These are phyloP conservation scores for Hydrotaea cyrtoneurina DNA, from an alignment of 2,888 invertebrate genomes.

Conservation along the genomic window DNA sequence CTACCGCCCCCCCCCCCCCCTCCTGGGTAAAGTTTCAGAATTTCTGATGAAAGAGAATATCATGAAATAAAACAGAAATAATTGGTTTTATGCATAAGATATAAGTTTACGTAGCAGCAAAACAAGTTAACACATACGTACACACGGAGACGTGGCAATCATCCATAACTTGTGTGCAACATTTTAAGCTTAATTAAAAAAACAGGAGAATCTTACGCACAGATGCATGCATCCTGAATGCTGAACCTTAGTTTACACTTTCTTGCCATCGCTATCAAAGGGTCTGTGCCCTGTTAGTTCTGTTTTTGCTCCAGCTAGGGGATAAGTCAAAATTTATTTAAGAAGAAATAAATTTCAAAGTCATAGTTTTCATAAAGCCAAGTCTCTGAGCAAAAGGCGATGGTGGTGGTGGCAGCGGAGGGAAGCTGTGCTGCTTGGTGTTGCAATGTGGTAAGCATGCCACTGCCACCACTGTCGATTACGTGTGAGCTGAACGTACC, in stretches of 20 bases:
- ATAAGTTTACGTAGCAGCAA: slow-evolving; percentile 7
- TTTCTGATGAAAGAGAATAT: not conserved
- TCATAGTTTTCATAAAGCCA: not conserved
- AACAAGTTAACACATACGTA: not conserved
- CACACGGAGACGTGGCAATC: not conserved
- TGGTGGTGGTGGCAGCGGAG: not conserved
- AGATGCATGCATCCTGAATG: not conserved
- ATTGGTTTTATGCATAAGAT: slow-evolving; percentile 57
- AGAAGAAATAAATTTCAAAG: slow-evolving; percentile 30
- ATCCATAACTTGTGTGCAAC: slow-evolving; percentile 36
- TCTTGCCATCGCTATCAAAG: not conserved
- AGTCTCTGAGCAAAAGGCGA: not conserved
- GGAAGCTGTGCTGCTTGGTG: not conserved
- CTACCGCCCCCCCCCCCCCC: not conserved
- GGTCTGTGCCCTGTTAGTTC: not conserved
- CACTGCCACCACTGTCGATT: not conserved
- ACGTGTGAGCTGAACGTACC: not conserved
- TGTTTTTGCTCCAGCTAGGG: not conserved
- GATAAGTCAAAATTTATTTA: slow-evolving; percentile 23
- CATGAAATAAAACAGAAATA: slow-evolving; percentile 32
- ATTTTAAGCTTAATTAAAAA: slow-evolving; percentile 58
- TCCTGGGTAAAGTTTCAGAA: too few species aligned
- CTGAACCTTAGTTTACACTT: too few species aligned
- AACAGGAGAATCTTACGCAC: not conserved
- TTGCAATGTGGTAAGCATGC: not conserved